A percentile compares a stretch with the other conserved stretches of the same genome.
phyloP scores from a whole-genome alignment of 2,888 invertebrate genomes.

The Dastarcus helophoroides region DNA sequence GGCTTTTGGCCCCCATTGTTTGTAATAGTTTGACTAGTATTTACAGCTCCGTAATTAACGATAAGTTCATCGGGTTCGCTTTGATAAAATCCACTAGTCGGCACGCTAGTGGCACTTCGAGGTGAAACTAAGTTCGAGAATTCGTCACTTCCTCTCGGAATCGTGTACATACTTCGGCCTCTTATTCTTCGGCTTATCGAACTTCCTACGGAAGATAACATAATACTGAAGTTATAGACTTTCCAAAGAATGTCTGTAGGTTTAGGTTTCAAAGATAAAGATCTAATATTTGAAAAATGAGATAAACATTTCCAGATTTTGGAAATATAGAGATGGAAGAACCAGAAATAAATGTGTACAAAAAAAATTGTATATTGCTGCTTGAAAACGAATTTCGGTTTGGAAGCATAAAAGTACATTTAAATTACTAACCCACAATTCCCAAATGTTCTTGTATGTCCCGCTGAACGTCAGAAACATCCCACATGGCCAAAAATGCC shows the following conservation, averaged over 20 bases:
- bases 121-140: conserved; percentile 28
- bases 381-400: too few species aligned
- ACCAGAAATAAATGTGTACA: too few species aligned
- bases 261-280: too few species aligned
- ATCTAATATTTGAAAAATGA: too few species aligned
- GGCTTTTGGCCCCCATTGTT: too few species aligned
- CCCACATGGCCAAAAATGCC: conserved; percentile 88
- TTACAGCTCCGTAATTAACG: conserved; percentile 31
- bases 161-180: conserved; percentile 64
- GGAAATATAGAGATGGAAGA: too few species aligned
- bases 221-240: too few species aligned
- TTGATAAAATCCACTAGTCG: conserved; percentile 26
- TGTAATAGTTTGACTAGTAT: conserved; percentile 17
- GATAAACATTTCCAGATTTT: too few species aligned
- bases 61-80: conserved; percentile 28
- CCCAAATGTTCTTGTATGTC: conserved; percentile 90
- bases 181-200: conserved; percentile 66
- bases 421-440: conserved; percentile 71
- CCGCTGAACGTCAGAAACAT: conserved; percentile 88
- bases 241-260: too few species aligned
- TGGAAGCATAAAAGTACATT: too few species aligned
- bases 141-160: conserved; percentile 58
- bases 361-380: too few species aligned
- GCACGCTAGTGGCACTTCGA: conserved; percentile 27
- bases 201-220: conserved; percentile 53